Percentiles rank a stretch among this genome's conserved stretches.
Conservation (phyloP, 2,113 vertebrate genomes). For the Alces alces region DNA sequence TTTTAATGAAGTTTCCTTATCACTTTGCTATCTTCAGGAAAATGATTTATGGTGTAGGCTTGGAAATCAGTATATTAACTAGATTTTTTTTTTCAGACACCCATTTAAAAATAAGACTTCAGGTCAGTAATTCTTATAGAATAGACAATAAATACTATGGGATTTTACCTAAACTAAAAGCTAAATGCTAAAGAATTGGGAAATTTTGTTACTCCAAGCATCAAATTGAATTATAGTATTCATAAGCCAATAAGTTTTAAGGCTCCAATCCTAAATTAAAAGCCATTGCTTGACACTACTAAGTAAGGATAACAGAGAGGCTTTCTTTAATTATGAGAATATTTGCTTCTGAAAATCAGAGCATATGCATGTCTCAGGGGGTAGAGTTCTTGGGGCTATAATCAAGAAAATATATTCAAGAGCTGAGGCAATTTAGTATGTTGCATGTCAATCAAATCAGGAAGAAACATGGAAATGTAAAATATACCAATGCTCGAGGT, state of each 20-base stretch:
- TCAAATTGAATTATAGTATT: constrained; percentile 59
- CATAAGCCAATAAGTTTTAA: constrained; percentile 69
- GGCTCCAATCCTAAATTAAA: constrained; percentile 69
- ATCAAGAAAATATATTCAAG: constrained; percentile 75
- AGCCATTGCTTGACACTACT: constrained; percentile 61
- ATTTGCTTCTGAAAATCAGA: constrained; percentile 77
- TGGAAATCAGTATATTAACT: constrained; percentile 47
- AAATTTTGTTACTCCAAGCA: constrained; percentile 58
- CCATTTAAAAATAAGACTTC: constrained; percentile 28
- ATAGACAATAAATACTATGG: neutral
- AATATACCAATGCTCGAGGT: constrained; percentile 53
- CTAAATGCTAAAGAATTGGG: constrained; percentile 35
- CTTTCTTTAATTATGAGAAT: constrained; percentile 72
- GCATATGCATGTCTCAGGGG: constrained; percentile 53
- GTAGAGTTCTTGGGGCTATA: constrained; percentile 68
- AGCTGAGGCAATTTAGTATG: constrained; percentile 63
- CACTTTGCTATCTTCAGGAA: neutral
- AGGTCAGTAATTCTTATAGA: constrained; percentile 31
- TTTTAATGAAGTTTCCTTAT: constrained; percentile 9
- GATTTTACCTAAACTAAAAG: constrained; percentile 61
- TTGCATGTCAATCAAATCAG: constrained; percentile 68
- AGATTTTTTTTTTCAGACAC: constrained; percentile 31
- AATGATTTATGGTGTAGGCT: constrained; percentile 8
- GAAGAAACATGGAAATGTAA: constrained; percentile 62
- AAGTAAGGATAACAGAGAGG: constrained; percentile 65